Conservation (phyloP, 2,888 invertebrate genomes). For the Orthosia incerta region DNA sequence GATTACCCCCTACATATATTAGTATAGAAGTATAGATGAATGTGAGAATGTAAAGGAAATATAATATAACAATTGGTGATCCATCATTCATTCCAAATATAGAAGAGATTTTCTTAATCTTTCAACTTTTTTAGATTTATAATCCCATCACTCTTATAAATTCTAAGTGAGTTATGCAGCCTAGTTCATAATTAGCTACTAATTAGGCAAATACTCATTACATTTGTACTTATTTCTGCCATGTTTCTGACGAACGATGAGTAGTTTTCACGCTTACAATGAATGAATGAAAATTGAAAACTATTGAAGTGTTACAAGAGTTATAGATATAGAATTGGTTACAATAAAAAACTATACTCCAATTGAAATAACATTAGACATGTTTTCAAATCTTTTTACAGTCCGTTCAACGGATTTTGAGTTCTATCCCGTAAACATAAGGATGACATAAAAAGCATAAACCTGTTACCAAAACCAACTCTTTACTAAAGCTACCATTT, state of each 20-base stretch:
- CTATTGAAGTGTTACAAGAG: not conserved
- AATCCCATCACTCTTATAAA: not conserved
- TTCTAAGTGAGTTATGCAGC: not conserved
- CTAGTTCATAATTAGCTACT: slow-evolving; percentile 3
- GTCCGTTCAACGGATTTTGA: too few species aligned
- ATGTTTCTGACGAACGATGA: not conserved
- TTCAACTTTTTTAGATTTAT: not conserved
- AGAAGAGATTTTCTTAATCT: not conserved
- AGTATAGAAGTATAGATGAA: too few species aligned
- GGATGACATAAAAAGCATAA: too few species aligned
- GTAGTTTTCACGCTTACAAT: not conserved
- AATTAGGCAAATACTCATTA: slow-evolving; percentile 11
- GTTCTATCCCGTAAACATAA: too few species aligned
- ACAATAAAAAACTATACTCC: not conserved
- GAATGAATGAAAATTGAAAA: not conserved
- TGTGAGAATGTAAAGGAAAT: slow-evolving; percentile 22
- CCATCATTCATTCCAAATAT: not conserved
- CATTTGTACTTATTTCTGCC: not conserved
- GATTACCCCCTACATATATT: too few species aligned
- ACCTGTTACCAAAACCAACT: too few species aligned
- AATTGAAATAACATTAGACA: too few species aligned
- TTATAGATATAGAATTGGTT: too few species aligned
- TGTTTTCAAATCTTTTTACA: too few species aligned
- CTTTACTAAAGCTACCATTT: too few species aligned
- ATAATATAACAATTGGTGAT: not conserved